Conservation (phyloP, 2,888 invertebrate species). For the Hypena proboscidalis region DNA sequence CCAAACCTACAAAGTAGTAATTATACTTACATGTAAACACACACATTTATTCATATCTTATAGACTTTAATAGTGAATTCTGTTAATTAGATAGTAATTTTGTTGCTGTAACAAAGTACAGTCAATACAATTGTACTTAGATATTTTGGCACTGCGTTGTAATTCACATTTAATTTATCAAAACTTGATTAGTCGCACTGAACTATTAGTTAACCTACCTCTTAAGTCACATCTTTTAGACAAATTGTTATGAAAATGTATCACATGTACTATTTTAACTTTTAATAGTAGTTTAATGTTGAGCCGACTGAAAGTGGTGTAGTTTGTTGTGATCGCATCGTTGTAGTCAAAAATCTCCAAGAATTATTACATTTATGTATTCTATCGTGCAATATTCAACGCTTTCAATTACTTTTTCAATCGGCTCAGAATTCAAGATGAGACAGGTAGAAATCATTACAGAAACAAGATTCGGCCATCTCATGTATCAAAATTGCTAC, state of each 20-base stretch:
- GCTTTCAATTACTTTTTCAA: slow-evolving; percentile 20
- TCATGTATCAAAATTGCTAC: slow-evolving; percentile 15
- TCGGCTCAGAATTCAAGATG: slow-evolving; percentile 58
- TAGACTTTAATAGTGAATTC: slow-evolving; percentile 35
- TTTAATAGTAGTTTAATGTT: slow-evolving; percentile 13
- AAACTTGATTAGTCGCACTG: slow-evolving; percentile 27
- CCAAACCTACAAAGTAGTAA: too few species aligned
- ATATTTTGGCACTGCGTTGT: slow-evolving; percentile 58
- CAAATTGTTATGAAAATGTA: slow-evolving; percentile 24
- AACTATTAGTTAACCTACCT: slow-evolving; percentile 35
- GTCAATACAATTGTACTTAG: slow-evolving; percentile 49
- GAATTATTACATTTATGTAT: not conserved
- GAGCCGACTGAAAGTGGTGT: slow-evolving; percentile 43
- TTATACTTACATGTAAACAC: slow-evolving; percentile 28
- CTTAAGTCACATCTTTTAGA: slow-evolving; percentile 35
- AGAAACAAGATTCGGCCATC: slow-evolving; percentile 14
- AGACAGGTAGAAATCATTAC: slow-evolving; percentile 50
- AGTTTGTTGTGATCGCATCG: slow-evolving; percentile 13
- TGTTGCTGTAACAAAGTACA: slow-evolving; percentile 45
- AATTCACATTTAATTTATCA: slow-evolving; percentile 45
- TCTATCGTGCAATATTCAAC: not conserved
- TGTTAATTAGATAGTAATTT: slow-evolving; percentile 45
- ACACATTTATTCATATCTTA: slow-evolving; percentile 27
- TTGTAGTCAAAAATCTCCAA: slow-evolving; percentile 39
- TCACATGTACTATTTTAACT: slow-evolving; percentile 13